Evolutionary conservation across 2,797 vertebrate species (phyloP).

Genomic region (Acanthiza pusilla): DNA sequence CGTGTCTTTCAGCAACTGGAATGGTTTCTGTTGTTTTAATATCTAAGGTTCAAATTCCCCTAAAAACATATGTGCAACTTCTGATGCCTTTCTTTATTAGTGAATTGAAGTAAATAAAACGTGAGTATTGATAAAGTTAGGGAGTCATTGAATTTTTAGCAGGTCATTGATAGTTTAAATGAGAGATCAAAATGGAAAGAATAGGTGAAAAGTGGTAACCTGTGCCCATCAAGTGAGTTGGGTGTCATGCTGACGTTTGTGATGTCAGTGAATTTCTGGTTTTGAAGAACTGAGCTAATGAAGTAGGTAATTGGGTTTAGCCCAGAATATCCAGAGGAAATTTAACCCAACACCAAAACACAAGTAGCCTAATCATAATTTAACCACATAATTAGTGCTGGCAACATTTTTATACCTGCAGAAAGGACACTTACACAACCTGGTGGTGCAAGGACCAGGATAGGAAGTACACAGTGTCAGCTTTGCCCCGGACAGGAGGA

Average conservation of each 20-base stretch:
- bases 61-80: background rate
- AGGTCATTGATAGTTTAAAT: background rate
- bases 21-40: background rate
- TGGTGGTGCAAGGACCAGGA: background rate
- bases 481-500: background rate
- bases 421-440: background rate
- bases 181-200: background rate
- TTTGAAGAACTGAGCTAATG: background rate
- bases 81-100: background rate
- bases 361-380: background rate
- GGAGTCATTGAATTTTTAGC: background rate
- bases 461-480: fast-evolving
- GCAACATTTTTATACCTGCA: background rate
- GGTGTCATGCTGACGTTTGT: background rate
- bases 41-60: background rate
- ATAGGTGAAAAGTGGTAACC: background rate
- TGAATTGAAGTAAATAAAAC: background rate
- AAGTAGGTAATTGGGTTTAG: background rate
- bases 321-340: background rate
- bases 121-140: background rate
- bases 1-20: background rate
- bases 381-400: background rate
- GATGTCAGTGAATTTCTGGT: background rate
- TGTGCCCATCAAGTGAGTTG: background rate
- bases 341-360: background rate